phyloP scores from a whole-genome alignment of 2,113 vertebrate genomes.

The Scomber japonicus region DNA sequence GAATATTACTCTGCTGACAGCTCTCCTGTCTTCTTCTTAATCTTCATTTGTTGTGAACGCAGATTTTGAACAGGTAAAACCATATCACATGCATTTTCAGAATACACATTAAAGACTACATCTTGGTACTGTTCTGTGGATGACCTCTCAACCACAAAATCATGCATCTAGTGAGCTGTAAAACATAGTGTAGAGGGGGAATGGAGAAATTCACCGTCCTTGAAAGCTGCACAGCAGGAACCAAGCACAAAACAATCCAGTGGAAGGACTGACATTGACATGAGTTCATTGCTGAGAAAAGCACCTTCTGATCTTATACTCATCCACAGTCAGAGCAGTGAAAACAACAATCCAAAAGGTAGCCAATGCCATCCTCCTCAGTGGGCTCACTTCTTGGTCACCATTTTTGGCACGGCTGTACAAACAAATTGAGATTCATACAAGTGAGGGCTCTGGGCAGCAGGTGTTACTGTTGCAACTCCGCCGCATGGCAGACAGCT shows the following conservation, averaged over 20 bases:
- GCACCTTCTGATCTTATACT: constrained; percentile 50
- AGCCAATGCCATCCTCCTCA: constrained; percentile 38
- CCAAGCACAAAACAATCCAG: constrained; percentile 26
- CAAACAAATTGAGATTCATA: constrained; percentile 80
- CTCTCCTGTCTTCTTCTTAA: background rate
- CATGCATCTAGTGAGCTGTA: constrained; percentile 40
- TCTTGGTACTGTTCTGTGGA: constrained; percentile 26
- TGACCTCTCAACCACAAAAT: constrained; percentile 38
- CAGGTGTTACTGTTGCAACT: constrained; percentile 78
- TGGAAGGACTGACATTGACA: constrained; percentile 32
- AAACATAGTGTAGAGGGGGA: constrained; percentile 15
- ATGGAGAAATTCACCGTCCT: constrained; percentile 31
- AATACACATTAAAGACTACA: constrained; percentile 18
- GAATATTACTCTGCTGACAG: constrained; percentile 19
- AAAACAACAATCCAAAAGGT: constrained; percentile 57
- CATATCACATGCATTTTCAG: constrained; percentile 1
- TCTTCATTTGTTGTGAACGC: constrained; percentile 20
- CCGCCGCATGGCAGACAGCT: constrained; percentile 60
- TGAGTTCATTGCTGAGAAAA: constrained; percentile 57
- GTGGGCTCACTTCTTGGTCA: constrained; percentile 61
- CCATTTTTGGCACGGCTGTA: constrained; percentile 62
- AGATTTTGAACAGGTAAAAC: background rate
- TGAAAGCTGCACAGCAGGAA: constrained; percentile 39
- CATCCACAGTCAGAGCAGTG: constrained; percentile 27
- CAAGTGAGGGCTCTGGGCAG: constrained; percentile 72